Evolutionary conservation across 2,888 invertebrate genomes (phyloP).

Genomic region (Bhutanitis thaidina): DNA sequence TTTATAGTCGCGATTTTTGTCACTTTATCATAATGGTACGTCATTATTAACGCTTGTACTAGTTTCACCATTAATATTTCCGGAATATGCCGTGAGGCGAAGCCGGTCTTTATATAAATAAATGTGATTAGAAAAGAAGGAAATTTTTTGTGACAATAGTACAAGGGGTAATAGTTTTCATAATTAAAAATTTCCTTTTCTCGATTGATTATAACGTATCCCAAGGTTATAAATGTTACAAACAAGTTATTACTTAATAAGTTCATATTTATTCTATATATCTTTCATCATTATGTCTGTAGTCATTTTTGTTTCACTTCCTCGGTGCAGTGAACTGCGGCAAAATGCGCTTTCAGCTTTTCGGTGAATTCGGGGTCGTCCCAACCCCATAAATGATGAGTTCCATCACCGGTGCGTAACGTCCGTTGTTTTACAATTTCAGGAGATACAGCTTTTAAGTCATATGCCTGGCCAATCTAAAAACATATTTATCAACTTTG

Average conservation of each 20-base stretch:
- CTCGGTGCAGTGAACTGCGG: slow-evolving; percentile 31
- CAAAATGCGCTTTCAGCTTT: slow-evolving; percentile 60
- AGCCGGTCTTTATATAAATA: too few relatives aligned
- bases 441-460: slow-evolving; percentile 84
- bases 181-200: neutral
- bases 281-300: neutral
- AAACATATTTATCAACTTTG: slow-evolving; percentile 17
- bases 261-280: neutral
- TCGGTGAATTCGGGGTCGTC: slow-evolving; percentile 81
- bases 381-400: slow-evolving; percentile 85
- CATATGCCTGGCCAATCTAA: slow-evolving; percentile 87
- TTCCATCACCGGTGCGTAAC: slow-evolving; percentile 83
- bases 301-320: too few relatives aligned
- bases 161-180: too few relatives aligned
- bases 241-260: neutral
- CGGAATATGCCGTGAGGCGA: too few relatives aligned
- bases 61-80: too few relatives aligned
- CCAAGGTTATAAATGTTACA: neutral
- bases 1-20: too few relatives aligned
- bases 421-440: slow-evolving; percentile 83
- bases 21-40: too few relatives aligned
- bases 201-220: neutral
- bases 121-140: too few relatives aligned
- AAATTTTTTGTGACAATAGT: too few relatives aligned
- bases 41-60: too few relatives aligned